These are phyloP conservation scores for Scrobipalpa costella DNA, from an alignment of 2,888 invertebrate species.

Conservation along the genomic window DNA sequence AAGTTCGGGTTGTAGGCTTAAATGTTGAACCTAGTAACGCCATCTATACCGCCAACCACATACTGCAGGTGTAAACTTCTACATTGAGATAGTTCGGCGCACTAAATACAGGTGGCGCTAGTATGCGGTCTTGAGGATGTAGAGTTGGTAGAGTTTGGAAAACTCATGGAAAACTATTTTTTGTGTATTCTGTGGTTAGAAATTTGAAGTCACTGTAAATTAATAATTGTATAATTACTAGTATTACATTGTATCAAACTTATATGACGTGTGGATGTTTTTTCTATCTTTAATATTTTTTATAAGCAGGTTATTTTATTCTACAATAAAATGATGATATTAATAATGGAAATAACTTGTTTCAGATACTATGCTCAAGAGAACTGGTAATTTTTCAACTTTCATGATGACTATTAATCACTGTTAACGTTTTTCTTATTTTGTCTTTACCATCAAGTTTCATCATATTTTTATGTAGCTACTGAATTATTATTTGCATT, in stretches of 20 bases:
- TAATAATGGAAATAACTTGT: slow-evolving; percentile 67
- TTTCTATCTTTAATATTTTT: too few relatives aligned
- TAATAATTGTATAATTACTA: too few relatives aligned
- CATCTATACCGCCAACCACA: neutral
- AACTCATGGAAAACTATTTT: neutral
- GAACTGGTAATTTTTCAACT: slow-evolving; percentile 61
- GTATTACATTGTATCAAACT: too few relatives aligned
- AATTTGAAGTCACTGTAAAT: too few relatives aligned
- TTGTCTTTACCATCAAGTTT: too few relatives aligned
- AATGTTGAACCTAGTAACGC: neutral
- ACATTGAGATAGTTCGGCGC: neutral
- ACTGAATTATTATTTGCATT: neutral
- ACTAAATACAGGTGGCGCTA: slow-evolving; percentile 55
- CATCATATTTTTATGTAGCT: too few relatives aligned
- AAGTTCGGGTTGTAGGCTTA: neutral
- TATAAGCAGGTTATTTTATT: too few relatives aligned
- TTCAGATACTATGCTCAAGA: slow-evolving; percentile 80
- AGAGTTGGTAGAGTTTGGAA: neutral
- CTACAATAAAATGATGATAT: slow-evolving; percentile 33
- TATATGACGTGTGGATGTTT: too few relatives aligned
- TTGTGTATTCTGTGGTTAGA: too few relatives aligned
- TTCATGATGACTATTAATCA: neutral
- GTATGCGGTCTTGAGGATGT: slow-evolving; percentile 21
- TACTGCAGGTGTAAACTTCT: slow-evolving; percentile 6
- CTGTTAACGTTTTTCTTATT: neutral